Evolutionary conservation across 2,113 vertebrate species (phyloP).

Genomic region (Pycnonotus jocosus): DNA sequence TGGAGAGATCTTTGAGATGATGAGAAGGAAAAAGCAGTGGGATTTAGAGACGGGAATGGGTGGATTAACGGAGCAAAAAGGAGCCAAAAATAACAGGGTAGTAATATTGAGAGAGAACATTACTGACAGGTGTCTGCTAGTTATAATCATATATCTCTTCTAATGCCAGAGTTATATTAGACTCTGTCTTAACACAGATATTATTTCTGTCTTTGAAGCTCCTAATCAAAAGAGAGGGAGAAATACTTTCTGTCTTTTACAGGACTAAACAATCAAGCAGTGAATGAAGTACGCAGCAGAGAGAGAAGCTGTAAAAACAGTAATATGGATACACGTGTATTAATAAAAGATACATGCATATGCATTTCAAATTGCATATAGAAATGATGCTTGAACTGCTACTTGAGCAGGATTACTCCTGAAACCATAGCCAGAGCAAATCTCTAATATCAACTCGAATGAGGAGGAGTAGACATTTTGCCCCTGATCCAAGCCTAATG

Average conservation of each 20-base stretch:
- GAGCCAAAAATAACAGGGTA: slow-evolving; percentile 45
- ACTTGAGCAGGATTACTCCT: background rate
- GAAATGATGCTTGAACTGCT: background rate
- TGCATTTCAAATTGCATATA: background rate
- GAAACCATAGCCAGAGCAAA: background rate
- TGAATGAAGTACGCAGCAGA: background rate
- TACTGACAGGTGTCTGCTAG: slow-evolving; percentile 37
- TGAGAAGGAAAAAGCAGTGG: slow-evolving; percentile 16
- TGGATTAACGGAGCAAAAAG: slow-evolving; percentile 10
- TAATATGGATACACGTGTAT: background rate
- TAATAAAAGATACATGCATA: background rate
- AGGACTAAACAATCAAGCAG: background rate
- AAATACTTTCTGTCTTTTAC: background rate
- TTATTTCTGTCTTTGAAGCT: slow-evolving; percentile 19
- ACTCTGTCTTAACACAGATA: slow-evolving; percentile 32
- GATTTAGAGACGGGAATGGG: slow-evolving; percentile 16
- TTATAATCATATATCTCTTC: slow-evolving; percentile 21
- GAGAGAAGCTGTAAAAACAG: background rate
- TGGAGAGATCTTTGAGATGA: slow-evolving; percentile 13
- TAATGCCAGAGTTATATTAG: slow-evolving; percentile 30
- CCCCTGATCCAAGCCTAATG: background rate
- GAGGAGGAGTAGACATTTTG: background rate
- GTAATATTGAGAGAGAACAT: slow-evolving; percentile 28
- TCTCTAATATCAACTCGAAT: background rate
- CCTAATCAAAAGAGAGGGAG: background rate